Base-by-base conservation (phyloP, 2,888 invertebrate species). In the Apamea crenata region DNA sequence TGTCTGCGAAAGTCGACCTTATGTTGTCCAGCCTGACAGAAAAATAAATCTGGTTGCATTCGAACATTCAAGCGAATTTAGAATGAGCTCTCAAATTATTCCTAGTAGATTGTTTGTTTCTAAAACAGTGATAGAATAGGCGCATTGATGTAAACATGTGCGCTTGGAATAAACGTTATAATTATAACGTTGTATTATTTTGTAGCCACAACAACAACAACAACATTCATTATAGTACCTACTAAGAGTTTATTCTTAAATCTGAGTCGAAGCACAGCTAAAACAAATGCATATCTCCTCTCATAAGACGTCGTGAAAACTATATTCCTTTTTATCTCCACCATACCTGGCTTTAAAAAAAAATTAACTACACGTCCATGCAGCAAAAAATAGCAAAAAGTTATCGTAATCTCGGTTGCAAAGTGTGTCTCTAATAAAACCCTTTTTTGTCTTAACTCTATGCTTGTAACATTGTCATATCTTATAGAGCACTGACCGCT, bases 341-440 rank as follows among this genome's bases (percentile, higher is more conserved):
- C 4, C 14, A 16, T 16, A 32, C 4, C 16, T 40, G 12, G 14
- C n/a, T 65, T 36, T 65, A 78, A 68, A 75, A 74, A 69, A 86
- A 53, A 80, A 68, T 47, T 18, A 53, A 73, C 29, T 29, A 72
- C 70, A 77, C 8, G 63, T 18, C 40, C 18, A 44, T 25, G 12
- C 1, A 63, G 61, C 53, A 77, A 87, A 75, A 82, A 85, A 65
- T 50, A 66, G 40, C 47, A 78, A 61, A 65, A 79, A 69, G 29
- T 74, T 74, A 79, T 70, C 10, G 72, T 56, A 74, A 83, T 74
- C 84, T 81, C 25, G 36, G 18, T 36, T 32, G 40, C 61, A 29
- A 70, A 73, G 66, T 76, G 72, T 32, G 29, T 63, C 66, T 81
- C 40, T 74, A 79, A 80, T 81, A 78, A 70, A 83, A 74, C 18